These are phyloP conservation scores for Hippocampus kuda DNA, from an alignment of 2,797 vertebrate species.

Conservation along the genomic window DNA sequence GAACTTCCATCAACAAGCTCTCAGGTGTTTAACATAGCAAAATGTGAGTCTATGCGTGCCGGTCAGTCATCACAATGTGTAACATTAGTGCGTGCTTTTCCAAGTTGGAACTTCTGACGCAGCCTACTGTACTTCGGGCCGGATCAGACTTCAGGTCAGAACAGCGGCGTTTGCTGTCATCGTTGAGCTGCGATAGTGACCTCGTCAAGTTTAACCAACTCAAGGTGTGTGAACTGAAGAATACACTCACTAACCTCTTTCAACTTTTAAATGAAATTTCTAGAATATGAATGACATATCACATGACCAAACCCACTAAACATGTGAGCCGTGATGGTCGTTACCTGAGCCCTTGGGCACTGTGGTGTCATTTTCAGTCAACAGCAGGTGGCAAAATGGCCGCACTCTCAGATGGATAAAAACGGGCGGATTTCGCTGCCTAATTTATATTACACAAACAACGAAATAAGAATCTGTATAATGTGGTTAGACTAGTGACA, in stretches of 20 bases:
- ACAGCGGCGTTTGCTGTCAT: slow-evolving; percentile 88
- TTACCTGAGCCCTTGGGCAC: no score
- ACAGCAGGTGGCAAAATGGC: no score
- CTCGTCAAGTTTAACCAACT: slow-evolving; percentile 98
- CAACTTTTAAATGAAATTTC: neutral
- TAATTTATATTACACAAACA: no score
- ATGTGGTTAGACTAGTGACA: no score
- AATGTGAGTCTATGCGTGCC: neutral
- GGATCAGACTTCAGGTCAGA: slow-evolving; percentile 89
- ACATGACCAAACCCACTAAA: no score
- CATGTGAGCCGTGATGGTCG: no score
- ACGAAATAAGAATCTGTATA: no score
- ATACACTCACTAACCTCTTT: neutral
- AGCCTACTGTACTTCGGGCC: slow-evolving; percentile 77
- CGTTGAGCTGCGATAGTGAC: slow-evolving; percentile 92
- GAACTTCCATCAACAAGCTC: slow-evolving; percentile 70
- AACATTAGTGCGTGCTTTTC: neutral
- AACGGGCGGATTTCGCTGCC: no score
- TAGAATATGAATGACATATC: no score
- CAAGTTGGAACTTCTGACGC: slow-evolving; percentile 72
- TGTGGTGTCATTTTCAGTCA: no score
- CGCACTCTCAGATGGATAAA: no score
- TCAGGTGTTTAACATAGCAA: slow-evolving; percentile 65
- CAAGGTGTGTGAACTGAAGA: slow-evolving; percentile 67
- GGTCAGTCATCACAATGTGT: neutral